Conservation (phyloP, 92 coral and sea anemone genomes). For the Siderastrea radians region DNA sequence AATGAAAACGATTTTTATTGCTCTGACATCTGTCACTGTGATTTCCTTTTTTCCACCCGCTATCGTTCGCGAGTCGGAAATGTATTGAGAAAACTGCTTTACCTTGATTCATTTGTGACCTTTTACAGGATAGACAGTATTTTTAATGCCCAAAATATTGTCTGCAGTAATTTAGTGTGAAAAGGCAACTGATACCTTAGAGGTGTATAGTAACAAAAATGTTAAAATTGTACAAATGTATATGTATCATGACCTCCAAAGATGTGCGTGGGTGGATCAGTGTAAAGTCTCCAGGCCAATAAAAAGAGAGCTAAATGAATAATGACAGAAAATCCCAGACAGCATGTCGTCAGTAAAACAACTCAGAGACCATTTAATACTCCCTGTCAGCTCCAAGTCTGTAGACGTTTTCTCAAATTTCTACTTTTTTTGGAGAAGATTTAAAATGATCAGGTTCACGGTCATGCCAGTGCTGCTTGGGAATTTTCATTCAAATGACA, state of each 20-base stretch:
- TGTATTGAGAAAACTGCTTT: background rate
- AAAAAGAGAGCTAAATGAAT: background rate
- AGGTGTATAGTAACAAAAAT: background rate
- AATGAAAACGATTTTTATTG: slow-evolving; percentile 26
- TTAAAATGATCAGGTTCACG: background rate
- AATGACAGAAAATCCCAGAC: background rate
- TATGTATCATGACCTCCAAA: background rate
- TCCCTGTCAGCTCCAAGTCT: background rate
- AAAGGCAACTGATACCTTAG: too few relatives aligned
- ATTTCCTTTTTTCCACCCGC: background rate
- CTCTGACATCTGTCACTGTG: slow-evolving; percentile 11
- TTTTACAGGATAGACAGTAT: background rate
- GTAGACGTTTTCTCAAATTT: background rate
- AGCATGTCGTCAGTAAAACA: background rate
- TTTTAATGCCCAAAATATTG: background rate
- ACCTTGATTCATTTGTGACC: background rate
- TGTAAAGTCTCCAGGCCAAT: background rate
- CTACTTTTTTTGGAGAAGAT: background rate
- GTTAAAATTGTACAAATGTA: background rate
- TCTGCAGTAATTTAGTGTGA: too few relatives aligned
- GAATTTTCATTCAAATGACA: too few relatives aligned
- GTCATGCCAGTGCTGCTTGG: background rate
- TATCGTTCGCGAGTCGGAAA: background rate
- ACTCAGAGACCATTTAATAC: background rate
- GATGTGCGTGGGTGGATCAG: too few relatives aligned